Evolutionary conservation across 2,113 vertebrate genomes (phyloP), one percentile per base, ranked within the genome.

Genomic region (Syngnathus floridae): DNA sequence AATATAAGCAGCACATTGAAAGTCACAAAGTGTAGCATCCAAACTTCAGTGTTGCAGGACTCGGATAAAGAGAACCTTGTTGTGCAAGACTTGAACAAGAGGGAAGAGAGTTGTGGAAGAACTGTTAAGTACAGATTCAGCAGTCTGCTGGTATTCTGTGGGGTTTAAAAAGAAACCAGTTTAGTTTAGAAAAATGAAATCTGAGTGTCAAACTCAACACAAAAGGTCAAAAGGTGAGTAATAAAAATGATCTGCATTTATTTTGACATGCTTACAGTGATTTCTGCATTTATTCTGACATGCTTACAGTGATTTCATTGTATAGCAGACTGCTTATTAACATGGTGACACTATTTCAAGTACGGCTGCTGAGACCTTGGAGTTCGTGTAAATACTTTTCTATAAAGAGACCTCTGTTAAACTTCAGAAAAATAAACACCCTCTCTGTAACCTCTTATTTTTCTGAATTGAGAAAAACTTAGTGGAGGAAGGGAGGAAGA

Each of bases 51-150:
- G 59, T 69, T 56, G 56, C n/a, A 46, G 63, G 51, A 8, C 35
- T 76, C 19, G 11, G 52, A 82, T 73, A 77, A 85, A 75, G 43
- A 41, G 67, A 60, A 73, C 65, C n/a, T 70, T 76, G 73, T 86
- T 84, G 64, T 1, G 13, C 17, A 82, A 84, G 40, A 67, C 66
- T 11, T 67, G 73, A 60, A 62, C 41, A 49, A 38, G 43, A 40
- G 46, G 37, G n/a, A 67, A 52, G 60, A 48, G 66, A 67, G 54
- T 59, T 2, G 45, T 65, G 72, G 71, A 77, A 79, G 64, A 79
- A 78, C 65, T 67, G 19, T 49, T 26, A 72, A 72, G n/a, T 54
- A 45, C 26, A 71, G 6, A 81, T 67, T 87, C 82, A 81, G 79
- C 83, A 73, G 55, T 75, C 48, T 79, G 67, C 48, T 79, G 67